Base-by-base conservation (phyloP, 2,797 vertebrate species). In the Argyrosomus regius region DNA sequence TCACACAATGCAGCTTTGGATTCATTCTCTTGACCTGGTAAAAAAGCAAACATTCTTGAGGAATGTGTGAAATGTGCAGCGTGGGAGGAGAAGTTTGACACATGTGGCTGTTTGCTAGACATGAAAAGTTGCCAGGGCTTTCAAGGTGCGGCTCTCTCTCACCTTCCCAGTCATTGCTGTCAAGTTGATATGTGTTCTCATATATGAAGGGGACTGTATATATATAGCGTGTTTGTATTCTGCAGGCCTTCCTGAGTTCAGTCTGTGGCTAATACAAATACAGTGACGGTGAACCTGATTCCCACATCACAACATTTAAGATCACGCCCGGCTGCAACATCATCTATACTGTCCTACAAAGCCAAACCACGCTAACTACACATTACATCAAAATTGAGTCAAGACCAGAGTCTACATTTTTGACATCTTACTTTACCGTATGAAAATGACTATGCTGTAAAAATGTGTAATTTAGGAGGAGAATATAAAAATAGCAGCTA, bases 51-150 rank as follows among this genome's bases (percentile, higher is more conserved):
- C 91, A 90, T 90, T 90, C 62, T 80, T 65, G 62, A 89, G 91
- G 93, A 93, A 94, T 94, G 87, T 93, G 88, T 93, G 91, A 92
- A 93, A 92, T 94, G 91, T 91, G 81, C 83, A 78, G 88, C 80
- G 90, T 93, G 90, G 93, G 93, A 93, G 91, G 91, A 93, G 82
- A 88, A 49, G 87, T 87, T 88, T 89, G 86, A 93, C 89, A 92
- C 90, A 92, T 91, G 87, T 86, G 87, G 85, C 90, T 88, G 88
- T 92, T 89, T 87, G 77, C 84, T 14, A 86, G 91, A 91, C 89
- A 90, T 87, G 83, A 91, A 84, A 86, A 87, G 83, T 82, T 91
- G 92, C 92, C 87, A 89, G 85, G 77, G 88, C 85, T 87, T 89
- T 91, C 81, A 92, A 93, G 94, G 93, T 93, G 93, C 81, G 87